phyloP scores from a whole-genome alignment of 2,113 vertebrate genomes.

The Odocoileus virginianus region DNA sequence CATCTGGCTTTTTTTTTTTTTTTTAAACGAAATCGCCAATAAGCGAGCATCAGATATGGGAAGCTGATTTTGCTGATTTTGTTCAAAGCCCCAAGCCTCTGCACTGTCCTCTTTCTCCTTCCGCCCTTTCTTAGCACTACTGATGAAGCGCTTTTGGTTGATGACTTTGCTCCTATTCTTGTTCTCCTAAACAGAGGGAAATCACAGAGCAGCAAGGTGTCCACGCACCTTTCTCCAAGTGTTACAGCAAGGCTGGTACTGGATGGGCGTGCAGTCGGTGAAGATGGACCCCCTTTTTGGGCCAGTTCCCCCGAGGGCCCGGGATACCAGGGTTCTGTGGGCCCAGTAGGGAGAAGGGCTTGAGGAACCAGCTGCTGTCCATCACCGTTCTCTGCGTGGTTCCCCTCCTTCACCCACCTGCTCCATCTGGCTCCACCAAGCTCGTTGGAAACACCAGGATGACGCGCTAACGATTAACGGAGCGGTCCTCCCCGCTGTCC shows the following conservation, averaged over 20 bases:
- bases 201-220: not conserved
- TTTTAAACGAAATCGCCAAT: not conserved
- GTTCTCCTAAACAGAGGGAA: not conserved
- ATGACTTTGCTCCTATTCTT: not conserved
- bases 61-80: not conserved
- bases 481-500: not conserved
- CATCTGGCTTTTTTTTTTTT: not conserved
- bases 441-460: not conserved
- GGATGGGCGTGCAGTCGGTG: not conserved
- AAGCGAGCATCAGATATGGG: not conserved
- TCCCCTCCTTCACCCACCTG: too few relatives aligned
- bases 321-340: not conserved
- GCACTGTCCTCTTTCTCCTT: not conserved
- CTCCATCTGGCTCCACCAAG: not conserved
- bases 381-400: too few relatives aligned
- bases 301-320: not conserved
- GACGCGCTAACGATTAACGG: not conserved
- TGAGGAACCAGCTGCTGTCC: not conserved
- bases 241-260: not conserved
- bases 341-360: not conserved
- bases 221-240: not conserved
- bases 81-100: constrained; percentile 4
- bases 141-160: not conserved
- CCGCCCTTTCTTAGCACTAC: not conserved
- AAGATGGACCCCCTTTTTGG: not conserved